phyloP scores from a whole-genome alignment of 2,113 vertebrate genomes.

The Tapirus terrestris region DNA sequence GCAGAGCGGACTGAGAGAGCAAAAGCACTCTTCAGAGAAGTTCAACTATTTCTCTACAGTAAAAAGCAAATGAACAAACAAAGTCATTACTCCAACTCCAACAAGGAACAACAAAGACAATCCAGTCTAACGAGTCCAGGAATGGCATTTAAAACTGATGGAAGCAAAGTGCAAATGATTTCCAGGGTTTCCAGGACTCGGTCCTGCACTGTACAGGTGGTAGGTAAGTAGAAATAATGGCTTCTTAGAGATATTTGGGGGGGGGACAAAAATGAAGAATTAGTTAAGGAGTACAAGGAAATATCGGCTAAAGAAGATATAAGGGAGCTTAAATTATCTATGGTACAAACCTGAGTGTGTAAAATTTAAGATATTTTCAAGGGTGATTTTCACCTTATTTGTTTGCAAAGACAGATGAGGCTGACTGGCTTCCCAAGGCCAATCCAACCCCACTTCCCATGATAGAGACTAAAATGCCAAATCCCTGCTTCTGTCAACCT shows the following conservation, averaged over 20 bases:
- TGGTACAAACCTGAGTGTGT: not conserved
- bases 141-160: not conserved
- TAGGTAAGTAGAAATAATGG: not conserved
- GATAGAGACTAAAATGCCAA: not conserved
- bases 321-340: not conserved
- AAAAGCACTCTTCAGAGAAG: not conserved
- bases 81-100: not conserved
- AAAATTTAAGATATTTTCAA: not conserved
- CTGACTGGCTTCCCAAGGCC: not conserved
- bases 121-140: not conserved
- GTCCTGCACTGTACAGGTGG: not conserved
- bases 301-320: not conserved
- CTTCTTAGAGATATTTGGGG: not conserved
- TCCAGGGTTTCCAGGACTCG: not conserved
- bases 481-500: not conserved
- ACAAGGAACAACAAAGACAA: not conserved
- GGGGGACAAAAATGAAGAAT: not conserved
- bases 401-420: not conserved
- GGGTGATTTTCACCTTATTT: not conserved
- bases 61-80: not conserved
- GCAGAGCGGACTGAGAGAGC: not conserved
- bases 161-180: not conserved
- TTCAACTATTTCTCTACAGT: not conserved
- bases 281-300: not conserved
- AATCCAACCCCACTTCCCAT: not conserved